phyloP scores from a whole-genome alignment of 2,888 invertebrate genomes.

The Trichogramma dendrolimi region DNA sequence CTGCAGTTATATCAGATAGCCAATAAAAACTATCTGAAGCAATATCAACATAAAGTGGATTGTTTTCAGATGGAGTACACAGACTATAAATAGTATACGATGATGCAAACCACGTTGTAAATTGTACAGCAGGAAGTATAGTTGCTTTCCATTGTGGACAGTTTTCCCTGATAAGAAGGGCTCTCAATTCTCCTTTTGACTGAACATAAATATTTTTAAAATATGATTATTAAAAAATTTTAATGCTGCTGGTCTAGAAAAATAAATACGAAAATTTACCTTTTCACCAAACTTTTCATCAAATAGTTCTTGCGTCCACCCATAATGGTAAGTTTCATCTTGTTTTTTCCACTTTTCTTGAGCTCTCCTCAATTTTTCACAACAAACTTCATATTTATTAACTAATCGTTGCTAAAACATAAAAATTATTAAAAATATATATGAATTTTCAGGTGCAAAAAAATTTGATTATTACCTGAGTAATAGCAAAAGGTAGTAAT shows the following conservation, averaged over 20 bases:
- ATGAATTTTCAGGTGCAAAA: not conserved
- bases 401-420: not conserved
- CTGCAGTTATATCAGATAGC: constrained; percentile 73
- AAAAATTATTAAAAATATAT: not conserved
- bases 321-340: not conserved
- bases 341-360: not conserved
- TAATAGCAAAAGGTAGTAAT: constrained; percentile 73
- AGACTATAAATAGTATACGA: constrained; percentile 81
- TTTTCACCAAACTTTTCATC: not conserved
- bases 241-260: not conserved
- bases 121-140: constrained; percentile 72
- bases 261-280: not conserved
- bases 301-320: not conserved
- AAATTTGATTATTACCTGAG: constrained; percentile 55
- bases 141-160: constrained; percentile 83
- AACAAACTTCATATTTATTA: not conserved
- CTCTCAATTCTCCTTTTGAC: constrained; percentile 71
- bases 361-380: not conserved
- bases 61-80: constrained; percentile 49
- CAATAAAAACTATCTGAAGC: constrained; percentile 73
- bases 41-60: constrained; percentile 53
- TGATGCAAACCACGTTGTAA: constrained; percentile 81
- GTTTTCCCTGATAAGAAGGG: constrained; percentile 74
- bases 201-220: constrained; percentile 35
- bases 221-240: constrained; percentile 2